phyloP scores from a whole-genome alignment of 37 sponge, comb jelly and placozoan species.

The Beroe ovata region DNA sequence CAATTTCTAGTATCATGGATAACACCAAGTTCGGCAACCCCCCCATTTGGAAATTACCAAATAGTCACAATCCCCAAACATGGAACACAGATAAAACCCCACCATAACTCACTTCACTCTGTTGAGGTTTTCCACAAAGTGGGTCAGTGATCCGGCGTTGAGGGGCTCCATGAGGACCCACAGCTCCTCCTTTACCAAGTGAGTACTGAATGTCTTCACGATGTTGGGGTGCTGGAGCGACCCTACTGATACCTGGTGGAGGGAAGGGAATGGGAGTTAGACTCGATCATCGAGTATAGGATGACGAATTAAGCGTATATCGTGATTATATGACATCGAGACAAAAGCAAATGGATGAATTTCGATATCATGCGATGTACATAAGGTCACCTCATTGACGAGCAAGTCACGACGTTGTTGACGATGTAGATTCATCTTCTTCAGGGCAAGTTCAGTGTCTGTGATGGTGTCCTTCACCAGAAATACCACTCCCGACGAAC shows the following conservation, averaged over 20 bases:
- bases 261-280: too few relatives aligned
- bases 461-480: conserved; percentile 72
- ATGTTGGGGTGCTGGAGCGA: conserved; percentile 78
- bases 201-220: conserved; percentile 77
- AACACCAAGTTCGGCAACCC: too few relatives aligned
- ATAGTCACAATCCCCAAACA: too few relatives aligned
- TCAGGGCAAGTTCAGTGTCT: conserved; percentile 76
- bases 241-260: conserved; percentile 44
- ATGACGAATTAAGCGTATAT: too few relatives aligned
- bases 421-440: conserved; percentile 87
- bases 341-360: too few relatives aligned
- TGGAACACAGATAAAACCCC: not conserved
- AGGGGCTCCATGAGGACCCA: conserved; percentile 94
- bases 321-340: too few relatives aligned
- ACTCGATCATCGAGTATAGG: too few relatives aligned
- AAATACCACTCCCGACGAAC: conserved; percentile 84
- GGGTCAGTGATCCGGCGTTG: conserved; percentile 85
- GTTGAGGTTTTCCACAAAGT: conserved; percentile 70
- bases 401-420: conserved; percentile 92
- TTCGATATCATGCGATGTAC: too few relatives aligned
- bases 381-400: conserved; percentile 94
- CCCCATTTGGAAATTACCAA: too few relatives aligned
- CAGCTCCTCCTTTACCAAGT: conserved; percentile 83
- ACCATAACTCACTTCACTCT: not conserved
- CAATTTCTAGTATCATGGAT: too few relatives aligned